These are phyloP conservation scores for Chesias legatella DNA, from an alignment of 2,888 invertebrate species.

Conservation along the genomic window DNA sequence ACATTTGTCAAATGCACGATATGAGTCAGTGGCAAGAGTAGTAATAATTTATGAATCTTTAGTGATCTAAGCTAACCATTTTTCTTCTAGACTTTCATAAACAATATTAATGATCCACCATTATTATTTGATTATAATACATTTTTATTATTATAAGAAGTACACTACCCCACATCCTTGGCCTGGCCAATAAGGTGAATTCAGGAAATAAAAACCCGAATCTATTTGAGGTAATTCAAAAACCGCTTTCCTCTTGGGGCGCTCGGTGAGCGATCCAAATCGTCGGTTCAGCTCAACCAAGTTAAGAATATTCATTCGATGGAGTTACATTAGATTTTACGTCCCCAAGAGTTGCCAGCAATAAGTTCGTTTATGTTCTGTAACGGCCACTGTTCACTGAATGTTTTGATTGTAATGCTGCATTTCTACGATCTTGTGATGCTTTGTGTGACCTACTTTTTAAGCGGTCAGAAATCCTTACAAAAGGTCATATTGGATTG, in stretches of 20 bases:
- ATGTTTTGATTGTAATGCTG: too few relatives aligned
- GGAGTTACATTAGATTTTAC: constrained; percentile 58
- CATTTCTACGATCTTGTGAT: too few relatives aligned
- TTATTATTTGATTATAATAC: too few relatives aligned
- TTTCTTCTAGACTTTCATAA: too few relatives aligned
- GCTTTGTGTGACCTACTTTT: too few relatives aligned
- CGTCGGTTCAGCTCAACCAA: constrained; percentile 36
- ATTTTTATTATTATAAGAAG: constrained; percentile 16
- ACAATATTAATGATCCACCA: too few relatives aligned
- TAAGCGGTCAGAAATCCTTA: too few relatives aligned
- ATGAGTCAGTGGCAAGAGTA: too few relatives aligned
- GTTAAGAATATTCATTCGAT: constrained; percentile 63
- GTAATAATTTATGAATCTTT: too few relatives aligned
- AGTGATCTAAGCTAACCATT: too few relatives aligned
- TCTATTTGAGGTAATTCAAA: constrained; percentile 27
- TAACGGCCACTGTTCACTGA: constrained; percentile 25
- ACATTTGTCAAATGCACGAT: too few relatives aligned
- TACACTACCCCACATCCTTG: constrained; percentile 19
- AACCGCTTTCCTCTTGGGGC: constrained; percentile 32
- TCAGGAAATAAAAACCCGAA: background rate
- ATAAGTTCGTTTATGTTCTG: constrained; percentile 57
- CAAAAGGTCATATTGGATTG: too few relatives aligned
- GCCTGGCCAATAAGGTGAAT: constrained; percentile 1
- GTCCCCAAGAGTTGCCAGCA: constrained; percentile 47
- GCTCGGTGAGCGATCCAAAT: constrained; percentile 36